These are phyloP conservation scores for Acleris holmiana DNA, from an alignment of 2,888 invertebrate genomes.

Conservation along the genomic window DNA sequence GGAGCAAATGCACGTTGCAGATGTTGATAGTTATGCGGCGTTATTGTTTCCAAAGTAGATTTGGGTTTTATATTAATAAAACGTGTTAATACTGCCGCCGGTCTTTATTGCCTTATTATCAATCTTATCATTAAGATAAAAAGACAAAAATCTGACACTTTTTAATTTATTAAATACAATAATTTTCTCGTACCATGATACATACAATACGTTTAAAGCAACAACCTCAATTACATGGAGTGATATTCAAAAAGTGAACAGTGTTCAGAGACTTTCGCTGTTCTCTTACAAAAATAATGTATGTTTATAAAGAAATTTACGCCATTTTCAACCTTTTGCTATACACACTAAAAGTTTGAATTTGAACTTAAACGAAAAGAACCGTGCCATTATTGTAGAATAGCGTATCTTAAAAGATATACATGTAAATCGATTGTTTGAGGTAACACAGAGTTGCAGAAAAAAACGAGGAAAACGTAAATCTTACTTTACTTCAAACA, in stretches of 20 bases:
- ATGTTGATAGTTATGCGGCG: constrained; percentile 85
- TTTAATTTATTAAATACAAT: constrained; percentile 71
- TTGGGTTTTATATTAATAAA: constrained; percentile 12
- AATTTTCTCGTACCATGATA: constrained; percentile 69
- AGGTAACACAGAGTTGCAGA: constrained; percentile 26
- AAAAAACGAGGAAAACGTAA: constrained; percentile 3
- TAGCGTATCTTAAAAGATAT: too few relatives aligned
- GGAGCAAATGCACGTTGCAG: constrained; percentile 88
- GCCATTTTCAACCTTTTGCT: too few relatives aligned
- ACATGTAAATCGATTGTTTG: too few relatives aligned
- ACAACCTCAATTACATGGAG: constrained; percentile 37
- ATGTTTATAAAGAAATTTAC: too few relatives aligned
- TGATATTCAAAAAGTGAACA: too few relatives aligned
- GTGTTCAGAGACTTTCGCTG: too few relatives aligned
- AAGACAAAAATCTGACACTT: constrained; percentile 53
- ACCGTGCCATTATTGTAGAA: too few relatives aligned
- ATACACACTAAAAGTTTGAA: too few relatives aligned
- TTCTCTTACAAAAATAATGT: too few relatives aligned
- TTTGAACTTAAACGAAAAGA: too few relatives aligned
- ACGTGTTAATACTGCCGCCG: neutral
- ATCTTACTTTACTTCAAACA: neutral
- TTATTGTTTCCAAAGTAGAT: constrained; percentile 54
- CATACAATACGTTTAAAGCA: constrained; percentile 59
- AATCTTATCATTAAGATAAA: constrained; percentile 24
- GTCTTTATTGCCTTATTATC: constrained; percentile 6